Conservation (phyloP, 2,888 invertebrate species). For the Beris chalybata region DNA sequence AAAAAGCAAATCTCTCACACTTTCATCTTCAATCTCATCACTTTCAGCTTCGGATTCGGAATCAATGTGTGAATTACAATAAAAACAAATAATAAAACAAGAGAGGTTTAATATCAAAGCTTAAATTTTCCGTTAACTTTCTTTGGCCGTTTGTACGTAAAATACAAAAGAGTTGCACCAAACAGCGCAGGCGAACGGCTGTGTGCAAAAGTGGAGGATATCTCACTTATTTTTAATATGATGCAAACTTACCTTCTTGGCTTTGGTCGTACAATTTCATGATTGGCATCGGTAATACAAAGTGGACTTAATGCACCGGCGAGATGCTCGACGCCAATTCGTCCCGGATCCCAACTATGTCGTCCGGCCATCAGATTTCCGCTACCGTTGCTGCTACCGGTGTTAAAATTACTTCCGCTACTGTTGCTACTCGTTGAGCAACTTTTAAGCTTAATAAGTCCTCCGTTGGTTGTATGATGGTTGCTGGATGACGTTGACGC, state of each 20-base stretch:
- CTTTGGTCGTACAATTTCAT: conserved; percentile 84
- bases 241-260: conserved; percentile 69
- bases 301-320: conserved; percentile 66
- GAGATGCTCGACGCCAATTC: conserved; percentile 61
- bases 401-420: conserved; percentile 34
- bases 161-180: neutral
- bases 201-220: neutral
- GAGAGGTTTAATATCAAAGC: conserved; percentile 14
- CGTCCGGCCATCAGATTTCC: conserved; percentile 49
- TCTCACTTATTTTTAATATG: neutral
- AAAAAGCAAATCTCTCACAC: conserved; percentile 36
- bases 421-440: conserved; percentile 36
- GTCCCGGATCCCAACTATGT: conserved; percentile 56
- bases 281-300: conserved; percentile 73
- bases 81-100: neutral
- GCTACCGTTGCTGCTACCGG: conserved; percentile 37
- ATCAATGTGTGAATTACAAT: neutral
- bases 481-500: neutral
- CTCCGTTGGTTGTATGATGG: neutral
- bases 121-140: conserved; percentile 24
- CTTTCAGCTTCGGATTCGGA: conserved; percentile 27
- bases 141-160: conserved; percentile 1
- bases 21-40: conserved; percentile 36
- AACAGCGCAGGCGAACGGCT: too few relatives aligned
- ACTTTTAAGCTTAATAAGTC: conserved; percentile 24